These are phyloP conservation scores for Aphodius granarius DNA, from an alignment of 2,888 invertebrate genomes.

Conservation along the genomic window DNA sequence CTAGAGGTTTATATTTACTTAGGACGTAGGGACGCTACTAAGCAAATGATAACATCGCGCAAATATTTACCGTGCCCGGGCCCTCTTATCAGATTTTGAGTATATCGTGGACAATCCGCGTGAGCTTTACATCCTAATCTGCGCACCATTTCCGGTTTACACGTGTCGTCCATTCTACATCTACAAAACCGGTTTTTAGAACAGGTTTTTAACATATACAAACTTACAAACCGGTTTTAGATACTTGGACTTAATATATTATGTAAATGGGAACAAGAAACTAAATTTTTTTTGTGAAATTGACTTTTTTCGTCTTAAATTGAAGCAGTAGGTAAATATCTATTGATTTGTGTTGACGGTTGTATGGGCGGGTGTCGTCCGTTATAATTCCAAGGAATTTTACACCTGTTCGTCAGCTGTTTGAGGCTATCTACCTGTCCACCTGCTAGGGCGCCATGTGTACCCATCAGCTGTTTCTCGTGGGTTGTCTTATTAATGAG, in stretches of 20 bases:
- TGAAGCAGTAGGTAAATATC: too few species aligned
- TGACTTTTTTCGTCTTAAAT: too few species aligned
- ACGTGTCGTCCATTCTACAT: not conserved
- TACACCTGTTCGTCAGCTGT: not conserved
- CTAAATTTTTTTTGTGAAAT: too few species aligned
- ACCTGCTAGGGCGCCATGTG: not conserved
- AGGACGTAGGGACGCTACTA: conserved; percentile 16
- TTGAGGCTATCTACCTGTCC: not conserved
- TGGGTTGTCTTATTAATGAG: not conserved
- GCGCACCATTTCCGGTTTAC: not conserved
- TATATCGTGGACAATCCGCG: not conserved
- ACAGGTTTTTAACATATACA: too few species aligned
- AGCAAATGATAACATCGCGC: conserved; percentile 25
- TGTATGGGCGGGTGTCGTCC: not conserved
- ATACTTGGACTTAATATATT: too few species aligned
- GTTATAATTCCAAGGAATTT: not conserved
- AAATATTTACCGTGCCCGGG: not conserved
- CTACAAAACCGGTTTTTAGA: not conserved
- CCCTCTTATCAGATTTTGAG: not conserved
- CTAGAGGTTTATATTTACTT: conserved; percentile 21
- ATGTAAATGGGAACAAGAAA: too few species aligned
- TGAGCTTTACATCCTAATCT: not conserved
- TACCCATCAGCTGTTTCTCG: not conserved
- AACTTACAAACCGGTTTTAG: too few species aligned
- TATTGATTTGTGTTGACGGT: too few species aligned